Conservation (phyloP, 2,888 invertebrate species). For the Baronia brevicornis region DNA sequence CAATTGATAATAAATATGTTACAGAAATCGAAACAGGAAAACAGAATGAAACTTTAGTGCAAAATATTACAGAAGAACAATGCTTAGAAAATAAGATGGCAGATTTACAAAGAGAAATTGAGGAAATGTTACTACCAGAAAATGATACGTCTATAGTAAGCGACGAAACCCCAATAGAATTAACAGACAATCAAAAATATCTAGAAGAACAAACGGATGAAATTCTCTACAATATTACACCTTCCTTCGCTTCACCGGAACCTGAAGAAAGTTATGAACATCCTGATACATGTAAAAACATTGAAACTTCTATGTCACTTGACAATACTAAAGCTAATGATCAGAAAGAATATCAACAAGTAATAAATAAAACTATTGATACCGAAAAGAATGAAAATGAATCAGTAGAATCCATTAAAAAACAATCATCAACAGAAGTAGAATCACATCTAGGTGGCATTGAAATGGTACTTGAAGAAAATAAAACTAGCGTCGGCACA, state of each 20-base stretch:
- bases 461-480: constrained; percentile 6
- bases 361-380: too few relatives aligned
- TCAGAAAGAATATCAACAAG: too few relatives aligned
- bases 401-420: too few relatives aligned
- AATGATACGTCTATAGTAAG: constrained; percentile 56
- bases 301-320: constrained; percentile 7
- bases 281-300: constrained; percentile 14
- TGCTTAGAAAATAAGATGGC: constrained; percentile 68
- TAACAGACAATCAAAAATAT: constrained; percentile 37
- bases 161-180: constrained; percentile 50
- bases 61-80: constrained; percentile 49
- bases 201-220: constrained; percentile 48
- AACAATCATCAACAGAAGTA: too few relatives aligned
- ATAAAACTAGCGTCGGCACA: constrained; percentile 5
- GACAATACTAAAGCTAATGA: too few relatives aligned
- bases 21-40: constrained; percentile 15
- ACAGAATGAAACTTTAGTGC: constrained; percentile 13
- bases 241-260: constrained; percentile 52
- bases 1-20: constrained; percentile 11
- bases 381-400: too few relatives aligned
- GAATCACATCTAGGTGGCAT: too few relatives aligned
- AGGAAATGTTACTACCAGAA: constrained; percentile 65
- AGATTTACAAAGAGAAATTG: constrained; percentile 66
- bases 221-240: constrained; percentile 44
- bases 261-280: constrained; percentile 31